Evolutionary conservation across 2,888 invertebrate genomes (phyloP), one percentile per base, ranked within the genome.

Genomic region (Reticulitermes lucifugus): DNA sequence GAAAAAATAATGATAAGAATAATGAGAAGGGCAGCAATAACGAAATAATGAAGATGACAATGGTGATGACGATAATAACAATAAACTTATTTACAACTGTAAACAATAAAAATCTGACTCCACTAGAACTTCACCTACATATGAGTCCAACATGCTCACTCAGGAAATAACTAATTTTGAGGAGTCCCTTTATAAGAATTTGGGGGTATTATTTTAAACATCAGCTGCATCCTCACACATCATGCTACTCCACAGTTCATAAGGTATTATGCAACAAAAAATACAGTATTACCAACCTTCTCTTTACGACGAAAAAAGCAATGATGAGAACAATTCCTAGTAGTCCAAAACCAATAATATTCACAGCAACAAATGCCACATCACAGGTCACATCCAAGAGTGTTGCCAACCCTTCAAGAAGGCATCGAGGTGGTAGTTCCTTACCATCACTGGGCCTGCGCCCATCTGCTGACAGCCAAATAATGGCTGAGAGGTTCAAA

Each of bases 371-470:
- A 85, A 95, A 93, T 0, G 96, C 96, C 59, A 93, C 93, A 88
- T 95, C 95, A 91, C 98, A 98, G 85, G 93, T 93, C 0, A 95
- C 94, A 87, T 93, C 92, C 55, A 98, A 91, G 12, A 93, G 89
- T 79, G 93, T 93, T 0, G 97, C 95, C 70, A 98, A 91, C 2
- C 93, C 91, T 75, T 95, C 91, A 7, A 88, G 91, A 18, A 94
- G 92, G 90, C 98, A 98, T 65, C 91, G 92, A 55, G 92, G 92
- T 21, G 92, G 92, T 41, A 92, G 92, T 88, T 91, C 89, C 10
- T 93, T 92, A 51, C 96, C 96, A 90, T 96, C 96, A 86, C 93
- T 93, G 0, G 97, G 97, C 85, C 89, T 90, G 59, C 89, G 89
- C 2, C 93, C 93, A 88, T 93, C 92, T 0, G 90, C 88, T 0